phyloP scores from a whole-genome alignment of 2,797 vertebrate genomes.

The Anguilla anguilla region DNA sequence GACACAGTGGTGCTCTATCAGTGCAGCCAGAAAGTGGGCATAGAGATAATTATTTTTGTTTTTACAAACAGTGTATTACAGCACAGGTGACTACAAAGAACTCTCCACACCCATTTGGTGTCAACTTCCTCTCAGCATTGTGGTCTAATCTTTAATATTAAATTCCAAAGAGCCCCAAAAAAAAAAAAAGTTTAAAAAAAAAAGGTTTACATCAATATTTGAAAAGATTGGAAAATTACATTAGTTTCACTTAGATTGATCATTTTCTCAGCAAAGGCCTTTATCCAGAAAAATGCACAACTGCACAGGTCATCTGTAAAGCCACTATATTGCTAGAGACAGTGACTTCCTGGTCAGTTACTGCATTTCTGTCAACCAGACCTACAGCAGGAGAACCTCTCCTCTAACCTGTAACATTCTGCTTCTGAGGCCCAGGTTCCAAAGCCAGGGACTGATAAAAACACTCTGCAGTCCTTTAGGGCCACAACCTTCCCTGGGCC shows the following conservation, averaged over 20 bases:
- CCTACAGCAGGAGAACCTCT: not conserved
- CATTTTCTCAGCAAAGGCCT: not conserved
- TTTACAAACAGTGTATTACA: slow-evolving; percentile 16
- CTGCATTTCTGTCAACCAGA: not conserved
- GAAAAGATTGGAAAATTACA: not conserved
- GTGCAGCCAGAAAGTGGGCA: not conserved
- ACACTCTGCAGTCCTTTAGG: too few relatives aligned
- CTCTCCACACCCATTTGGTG: not conserved
- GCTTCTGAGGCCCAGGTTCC: too few relatives aligned
- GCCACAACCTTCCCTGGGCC: too few relatives aligned
- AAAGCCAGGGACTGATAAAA: too few relatives aligned
- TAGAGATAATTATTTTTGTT: not conserved
- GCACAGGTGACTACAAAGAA: slow-evolving; percentile 1
- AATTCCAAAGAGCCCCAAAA: not conserved
- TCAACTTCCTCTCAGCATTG: not conserved
- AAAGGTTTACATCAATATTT: not conserved
- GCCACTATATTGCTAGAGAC: not conserved
- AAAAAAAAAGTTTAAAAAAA: not conserved
- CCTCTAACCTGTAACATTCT: too few relatives aligned
- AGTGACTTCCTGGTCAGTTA: not conserved
- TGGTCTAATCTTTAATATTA: not conserved
- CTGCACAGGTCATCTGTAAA: not conserved
- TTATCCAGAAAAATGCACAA: not conserved
- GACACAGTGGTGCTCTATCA: slow-evolving; percentile 8
- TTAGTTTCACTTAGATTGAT: not conserved